These are phyloP conservation scores for Prenolepis imparis DNA, from an alignment of 2,888 invertebrate species.

Conservation along the genomic window DNA sequence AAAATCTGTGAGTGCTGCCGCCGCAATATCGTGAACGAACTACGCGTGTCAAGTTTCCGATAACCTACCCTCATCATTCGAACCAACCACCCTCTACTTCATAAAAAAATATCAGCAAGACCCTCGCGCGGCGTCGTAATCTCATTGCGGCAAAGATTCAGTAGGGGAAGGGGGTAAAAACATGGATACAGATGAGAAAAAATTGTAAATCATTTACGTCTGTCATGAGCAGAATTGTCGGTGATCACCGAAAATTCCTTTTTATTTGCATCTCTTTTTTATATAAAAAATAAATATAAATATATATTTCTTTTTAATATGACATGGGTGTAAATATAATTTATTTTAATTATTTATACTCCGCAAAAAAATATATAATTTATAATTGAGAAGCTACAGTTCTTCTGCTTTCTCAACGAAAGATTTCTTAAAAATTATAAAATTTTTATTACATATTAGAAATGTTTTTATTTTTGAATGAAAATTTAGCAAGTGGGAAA, in stretches of 20 bases:
- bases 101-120: neutral
- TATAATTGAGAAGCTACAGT: neutral
- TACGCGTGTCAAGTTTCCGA: slow-evolving; percentile 41
- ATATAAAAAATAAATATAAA: no score
- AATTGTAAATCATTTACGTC: neutral
- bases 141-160: slow-evolving; percentile 22
- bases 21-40: slow-evolving; percentile 53
- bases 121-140: slow-evolving; percentile 45
- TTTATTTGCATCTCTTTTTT: neutral
- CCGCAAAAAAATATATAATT: neutral
- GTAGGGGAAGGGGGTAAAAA: neutral
- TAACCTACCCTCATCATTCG: slow-evolving; percentile 18
- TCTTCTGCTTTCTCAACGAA: neutral
- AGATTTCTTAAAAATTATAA: no score
- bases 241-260: neutral
- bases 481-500: neutral
- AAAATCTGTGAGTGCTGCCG: slow-evolving; percentile 69
- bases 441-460: neutral
- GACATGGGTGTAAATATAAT: no score
- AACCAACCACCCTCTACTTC: neutral
- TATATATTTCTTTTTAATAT: no score
- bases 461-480: neutral
- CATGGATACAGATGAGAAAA: neutral
- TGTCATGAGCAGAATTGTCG: neutral
- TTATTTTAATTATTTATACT: no score